phyloP scores from a whole-genome alignment of 2,888 invertebrate species.

The Belgica antarctica region DNA sequence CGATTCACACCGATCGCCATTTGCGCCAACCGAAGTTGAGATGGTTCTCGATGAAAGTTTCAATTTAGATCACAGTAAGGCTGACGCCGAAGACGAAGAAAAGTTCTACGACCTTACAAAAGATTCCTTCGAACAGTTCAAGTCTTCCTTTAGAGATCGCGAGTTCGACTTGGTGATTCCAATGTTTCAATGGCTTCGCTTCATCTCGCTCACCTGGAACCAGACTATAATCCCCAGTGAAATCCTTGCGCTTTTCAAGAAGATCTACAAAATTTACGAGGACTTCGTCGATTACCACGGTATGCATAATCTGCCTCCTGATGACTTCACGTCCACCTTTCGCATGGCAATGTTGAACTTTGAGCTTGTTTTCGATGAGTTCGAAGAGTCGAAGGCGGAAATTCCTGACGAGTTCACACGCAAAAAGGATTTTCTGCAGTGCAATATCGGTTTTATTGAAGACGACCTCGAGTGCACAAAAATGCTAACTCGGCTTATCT shows the following conservation, averaged over 20 bases:
- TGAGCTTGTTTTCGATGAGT: conserved; percentile 48
- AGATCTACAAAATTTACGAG: conserved; percentile 48
- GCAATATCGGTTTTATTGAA: conserved; percentile 48
- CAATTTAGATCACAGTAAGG: conserved; percentile 45
- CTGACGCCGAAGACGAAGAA: conserved; percentile 47
- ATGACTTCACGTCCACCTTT: conserved; percentile 48
- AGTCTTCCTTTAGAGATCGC: conserved; percentile 39
- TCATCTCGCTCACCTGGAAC: conserved; percentile 48
- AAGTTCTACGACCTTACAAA: conserved; percentile 46
- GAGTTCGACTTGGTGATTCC: conserved; percentile 48
- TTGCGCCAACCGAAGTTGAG: not conserved
- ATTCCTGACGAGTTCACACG: conserved; percentile 29
- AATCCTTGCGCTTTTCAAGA: conserved; percentile 47
- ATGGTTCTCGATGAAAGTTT: not conserved
- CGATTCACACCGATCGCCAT: conserved; percentile 24
- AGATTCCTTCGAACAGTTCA: conserved; percentile 31
- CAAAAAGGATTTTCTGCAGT: conserved; percentile 54
- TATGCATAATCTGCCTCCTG: conserved; percentile 48
- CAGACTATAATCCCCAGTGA: conserved; percentile 47
- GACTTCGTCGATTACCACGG: conserved; percentile 48
- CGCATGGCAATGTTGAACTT: conserved; percentile 49
- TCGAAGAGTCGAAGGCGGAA: conserved; percentile 37
- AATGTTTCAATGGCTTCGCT: conserved; percentile 49
- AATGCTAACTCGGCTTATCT: conserved; percentile 58
- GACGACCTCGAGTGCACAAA: conserved; percentile 55